Conservation (phyloP, 2,113 vertebrate genomes). For the Malurus cyaneus region DNA sequence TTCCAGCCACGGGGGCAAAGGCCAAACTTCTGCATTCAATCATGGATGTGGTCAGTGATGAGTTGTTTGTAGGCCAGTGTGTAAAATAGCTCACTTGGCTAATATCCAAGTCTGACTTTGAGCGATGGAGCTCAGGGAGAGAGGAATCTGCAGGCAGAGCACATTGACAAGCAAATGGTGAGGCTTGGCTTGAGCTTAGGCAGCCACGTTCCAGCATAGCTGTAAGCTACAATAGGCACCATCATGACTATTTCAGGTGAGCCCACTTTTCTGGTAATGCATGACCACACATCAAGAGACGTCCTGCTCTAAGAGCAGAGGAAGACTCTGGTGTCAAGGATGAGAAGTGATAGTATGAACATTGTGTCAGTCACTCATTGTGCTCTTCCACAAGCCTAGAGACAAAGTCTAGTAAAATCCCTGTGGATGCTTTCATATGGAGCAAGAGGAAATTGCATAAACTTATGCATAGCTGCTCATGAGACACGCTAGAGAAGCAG, state of each 20-base stretch:
- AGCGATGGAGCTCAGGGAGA: background rate
- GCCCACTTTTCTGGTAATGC: background rate
- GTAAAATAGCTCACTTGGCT: background rate
- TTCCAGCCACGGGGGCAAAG: background rate
- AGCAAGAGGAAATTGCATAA: conserved; percentile 12
- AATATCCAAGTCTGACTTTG: background rate
- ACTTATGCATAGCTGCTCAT: background rate
- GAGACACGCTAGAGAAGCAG: background rate
- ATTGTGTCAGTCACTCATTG: background rate
- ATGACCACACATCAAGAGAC: background rate
- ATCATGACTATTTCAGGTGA: accelerated
- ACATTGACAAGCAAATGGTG: background rate
- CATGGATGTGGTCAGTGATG: background rate
- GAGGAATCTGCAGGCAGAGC: background rate
- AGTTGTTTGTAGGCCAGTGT: background rate
- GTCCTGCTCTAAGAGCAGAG: accelerated
- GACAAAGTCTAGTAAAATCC: background rate
- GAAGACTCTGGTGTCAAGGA: background rate
- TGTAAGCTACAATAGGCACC: background rate
- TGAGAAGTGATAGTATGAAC: background rate
- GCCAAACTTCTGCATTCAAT: background rate
- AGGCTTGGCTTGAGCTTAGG: background rate
- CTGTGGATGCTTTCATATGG: background rate
- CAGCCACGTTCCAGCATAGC: background rate
- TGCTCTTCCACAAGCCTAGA: background rate